A percentile compares a stretch with the other conserved stretches of the same genome.
Conservation (phyloP, 53 echinoderm and acorn worm species). For the Paelopatides confundens region DNA sequence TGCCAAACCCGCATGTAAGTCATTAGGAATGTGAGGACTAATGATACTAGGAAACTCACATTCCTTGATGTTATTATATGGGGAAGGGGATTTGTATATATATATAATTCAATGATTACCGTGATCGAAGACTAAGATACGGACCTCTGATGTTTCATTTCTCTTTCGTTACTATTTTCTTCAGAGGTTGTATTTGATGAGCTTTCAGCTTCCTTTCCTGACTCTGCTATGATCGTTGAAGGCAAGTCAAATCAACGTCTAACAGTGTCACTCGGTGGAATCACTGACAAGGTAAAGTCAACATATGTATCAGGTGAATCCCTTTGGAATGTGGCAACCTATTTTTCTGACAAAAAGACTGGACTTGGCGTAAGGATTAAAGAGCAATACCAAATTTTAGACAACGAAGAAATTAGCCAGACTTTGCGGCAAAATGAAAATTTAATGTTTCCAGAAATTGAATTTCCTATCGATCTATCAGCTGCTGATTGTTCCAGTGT, state of each 20-base stretch:
- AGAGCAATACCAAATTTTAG: conserved; percentile 14
- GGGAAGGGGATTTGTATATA: too few relatives aligned
- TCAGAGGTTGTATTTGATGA: conserved; percentile 36
- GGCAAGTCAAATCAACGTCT: background rate
- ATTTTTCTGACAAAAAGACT: background rate
- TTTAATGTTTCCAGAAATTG: conserved; percentile 14
- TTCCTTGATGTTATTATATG: too few relatives aligned
- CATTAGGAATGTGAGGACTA: too few relatives aligned
- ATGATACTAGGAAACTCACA: too few relatives aligned
- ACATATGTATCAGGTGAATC: background rate
- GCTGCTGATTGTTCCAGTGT: background rate
- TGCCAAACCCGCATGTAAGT: conserved; percentile 18
- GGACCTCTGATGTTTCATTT: background rate
- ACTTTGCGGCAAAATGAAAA: background rate
- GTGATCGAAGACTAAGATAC: too few relatives aligned
- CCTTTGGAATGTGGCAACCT: conserved; percentile 9
- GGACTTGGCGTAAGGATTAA: background rate
- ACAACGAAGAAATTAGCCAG: conserved; percentile 1
- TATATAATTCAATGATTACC: too few relatives aligned
- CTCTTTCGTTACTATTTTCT: background rate
- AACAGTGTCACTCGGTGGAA: background rate
- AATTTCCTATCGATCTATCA: conserved; percentile 6
- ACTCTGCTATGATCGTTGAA: conserved; percentile 1
- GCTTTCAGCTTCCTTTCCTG: background rate
- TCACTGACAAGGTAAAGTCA: conserved; percentile 19